Conservation (phyloP, 1,140 invertebrate genomes). For the Bradynema listronoti region DNA sequence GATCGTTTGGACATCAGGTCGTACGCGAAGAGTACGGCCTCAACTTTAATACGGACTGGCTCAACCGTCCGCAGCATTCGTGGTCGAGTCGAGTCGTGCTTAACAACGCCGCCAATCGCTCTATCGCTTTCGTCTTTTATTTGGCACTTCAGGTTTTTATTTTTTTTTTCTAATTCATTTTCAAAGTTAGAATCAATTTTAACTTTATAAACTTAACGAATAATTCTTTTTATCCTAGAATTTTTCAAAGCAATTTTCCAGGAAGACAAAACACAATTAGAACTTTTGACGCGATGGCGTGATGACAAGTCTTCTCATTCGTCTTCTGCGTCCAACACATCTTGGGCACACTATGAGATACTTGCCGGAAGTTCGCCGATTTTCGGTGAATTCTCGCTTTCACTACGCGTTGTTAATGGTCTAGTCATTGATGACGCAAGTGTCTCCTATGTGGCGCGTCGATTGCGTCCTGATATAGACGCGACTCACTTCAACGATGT, state of each 20-base stretch:
- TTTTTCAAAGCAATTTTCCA: too few species aligned
- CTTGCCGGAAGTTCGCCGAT: too few species aligned
- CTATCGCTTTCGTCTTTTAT: constrained; percentile 29
- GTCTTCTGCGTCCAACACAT: not conserved
- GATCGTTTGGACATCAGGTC: constrained; percentile 81
- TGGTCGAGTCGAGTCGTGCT: constrained; percentile 62
- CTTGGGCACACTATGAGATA: too few species aligned
- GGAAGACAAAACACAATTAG: too few species aligned
- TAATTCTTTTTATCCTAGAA: too few species aligned
- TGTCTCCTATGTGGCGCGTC: too few species aligned
- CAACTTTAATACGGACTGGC: constrained; percentile 75
- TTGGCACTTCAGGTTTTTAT: constrained; percentile 32
- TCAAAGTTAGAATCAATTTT: too few species aligned
- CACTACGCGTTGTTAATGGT: too few species aligned
- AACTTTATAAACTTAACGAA: too few species aligned
- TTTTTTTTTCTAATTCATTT: constrained; percentile 6
- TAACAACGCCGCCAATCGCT: constrained; percentile 7
- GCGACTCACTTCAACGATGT: constrained; percentile 18
- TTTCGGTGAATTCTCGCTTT: too few species aligned
- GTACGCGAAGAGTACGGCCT: constrained; percentile 75
- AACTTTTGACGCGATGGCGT: not conserved
- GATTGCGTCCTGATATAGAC: constrained; percentile 6
- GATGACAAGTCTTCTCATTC: not conserved
- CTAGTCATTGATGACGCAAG: too few species aligned
- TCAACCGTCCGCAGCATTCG: constrained; percentile 79